Base-by-base conservation (phyloP, 2,888 invertebrate genomes). In the Pachycephus smyrnensis region DNA sequence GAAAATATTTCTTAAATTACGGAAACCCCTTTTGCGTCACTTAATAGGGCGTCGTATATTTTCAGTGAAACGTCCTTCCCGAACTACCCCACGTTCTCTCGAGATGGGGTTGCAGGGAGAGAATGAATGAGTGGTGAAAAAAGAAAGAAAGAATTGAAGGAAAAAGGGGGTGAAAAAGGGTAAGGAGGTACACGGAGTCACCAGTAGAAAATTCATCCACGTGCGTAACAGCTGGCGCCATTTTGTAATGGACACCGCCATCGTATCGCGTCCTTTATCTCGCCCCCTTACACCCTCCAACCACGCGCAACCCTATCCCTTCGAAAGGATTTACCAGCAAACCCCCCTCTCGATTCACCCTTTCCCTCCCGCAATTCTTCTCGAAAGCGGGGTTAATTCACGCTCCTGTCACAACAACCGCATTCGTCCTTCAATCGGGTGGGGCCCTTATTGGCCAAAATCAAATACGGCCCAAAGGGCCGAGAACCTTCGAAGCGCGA, bases 191-290 rank as follows among this genome's bases (percentile, higher is more conserved):
- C 37, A 12, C 37, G 12, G 37, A 37, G 15, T 40, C 40, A 15
- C 1, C 6, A 1, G 15, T n/a, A 69, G 12, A 4, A 30, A 69
- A 69, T 31, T 69, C 69, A 32, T 69, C 31, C 69, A 69, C 69
- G 69, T 69, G 69, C 69, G 69, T 69, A 32, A 76, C 75, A 75
- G 55, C 76, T 73, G 77, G 55, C 84, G 83, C 90, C 90, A 90
- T 90, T 90, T 89, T 89, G 88, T 85, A 88, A 89, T 80, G 80
- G 80, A 83, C 79, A 86, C 82, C 87, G 88, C 89, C 89, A 89
- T 89, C 77, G 81, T 40, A 15, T 79, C 80, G 69, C 15, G 32
- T 69, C 77, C 76, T 40, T 40, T 40, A 40, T 40, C 15, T 40
- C 15, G 15, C 40, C 40, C 40, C 40, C 37, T 12, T 3, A 0